phyloP scores from a whole-genome alignment of 1,140 invertebrate species.

The Sinonovacula constricta region DNA sequence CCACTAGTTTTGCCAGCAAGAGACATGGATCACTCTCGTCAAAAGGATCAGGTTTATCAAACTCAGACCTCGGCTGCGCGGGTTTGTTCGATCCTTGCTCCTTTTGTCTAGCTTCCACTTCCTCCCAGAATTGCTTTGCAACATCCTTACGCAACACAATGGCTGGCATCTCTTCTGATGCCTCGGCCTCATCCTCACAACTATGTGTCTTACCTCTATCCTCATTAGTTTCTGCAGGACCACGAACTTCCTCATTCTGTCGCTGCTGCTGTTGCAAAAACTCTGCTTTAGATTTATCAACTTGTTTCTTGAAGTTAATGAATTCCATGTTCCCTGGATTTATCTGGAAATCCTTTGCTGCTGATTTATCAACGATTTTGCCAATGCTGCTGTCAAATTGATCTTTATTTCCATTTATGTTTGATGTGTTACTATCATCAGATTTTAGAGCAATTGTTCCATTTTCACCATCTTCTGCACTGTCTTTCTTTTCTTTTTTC shows the following conservation, averaged over 20 bases:
- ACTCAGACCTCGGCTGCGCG: conserved; percentile 18
- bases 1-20: conserved; percentile 56
- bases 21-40: conserved; percentile 52
- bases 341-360: no score
- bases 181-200: background rate
- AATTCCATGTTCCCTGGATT: no score
- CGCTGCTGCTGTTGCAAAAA: no score
- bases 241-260: no score
- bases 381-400: background rate
- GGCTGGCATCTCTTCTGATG: conserved; percentile 2
- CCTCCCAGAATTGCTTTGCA: conserved; percentile 30
- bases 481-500: no score
- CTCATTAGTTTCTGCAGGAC: background rate
- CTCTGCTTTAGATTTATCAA: background rate
- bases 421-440: background rate
- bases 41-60: conserved; percentile 20
- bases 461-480: background rate
- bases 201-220: background rate
- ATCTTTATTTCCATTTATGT: background rate
- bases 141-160: conserved; percentile 14
- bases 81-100: background rate
- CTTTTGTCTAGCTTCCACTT: conserved; percentile 8
- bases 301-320: background rate
- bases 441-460: background rate
- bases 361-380: background rate